A percentile compares a stretch with the other conserved stretches of the same genome.
These are phyloP conservation scores for Lamprotornis superbus DNA, from an alignment of 2,113 vertebrate genomes.

Conservation along the genomic window DNA sequence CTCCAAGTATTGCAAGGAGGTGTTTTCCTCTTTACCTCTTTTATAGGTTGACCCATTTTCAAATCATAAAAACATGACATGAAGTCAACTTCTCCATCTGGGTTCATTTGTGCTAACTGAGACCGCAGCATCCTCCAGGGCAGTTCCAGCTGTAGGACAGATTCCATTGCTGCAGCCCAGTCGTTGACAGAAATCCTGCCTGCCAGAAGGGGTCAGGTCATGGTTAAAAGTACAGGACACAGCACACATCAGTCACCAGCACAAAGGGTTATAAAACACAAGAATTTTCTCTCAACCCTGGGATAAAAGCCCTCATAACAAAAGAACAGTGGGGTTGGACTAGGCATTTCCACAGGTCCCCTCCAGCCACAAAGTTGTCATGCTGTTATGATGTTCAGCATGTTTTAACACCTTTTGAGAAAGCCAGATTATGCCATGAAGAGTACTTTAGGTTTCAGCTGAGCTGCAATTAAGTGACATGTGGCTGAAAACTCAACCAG, in stretches of 20 bases:
- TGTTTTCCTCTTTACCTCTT: constrained; percentile 76
- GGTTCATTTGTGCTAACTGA: constrained; percentile 70
- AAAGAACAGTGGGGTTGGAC: neutral
- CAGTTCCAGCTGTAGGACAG: constrained; percentile 83
- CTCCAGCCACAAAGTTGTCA: neutral
- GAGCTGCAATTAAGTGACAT: neutral
- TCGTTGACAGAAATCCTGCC: constrained; percentile 82
- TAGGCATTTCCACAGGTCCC: neutral
- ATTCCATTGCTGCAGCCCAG: constrained; percentile 86
- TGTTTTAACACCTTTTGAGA: neutral
- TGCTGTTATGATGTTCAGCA: neutral
- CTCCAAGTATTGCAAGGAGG: neutral
- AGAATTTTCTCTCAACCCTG: neutral
- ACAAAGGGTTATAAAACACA: neutral
- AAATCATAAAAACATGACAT: constrained; percentile 87
- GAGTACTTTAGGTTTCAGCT: neutral
- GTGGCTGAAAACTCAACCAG: neutral
- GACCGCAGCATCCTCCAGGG: constrained; percentile 89
- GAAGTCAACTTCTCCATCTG: constrained; percentile 83
- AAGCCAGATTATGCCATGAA: neutral
- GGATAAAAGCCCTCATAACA: neutral
- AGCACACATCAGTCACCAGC: neutral
- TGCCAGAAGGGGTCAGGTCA: constrained; percentile 48
- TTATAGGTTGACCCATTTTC: constrained; percentile 74
- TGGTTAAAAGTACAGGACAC: neutral